Evolutionary conservation across 1,140 invertebrate species (phyloP).

Genomic region (Cheumatopsyche charites): DNA sequence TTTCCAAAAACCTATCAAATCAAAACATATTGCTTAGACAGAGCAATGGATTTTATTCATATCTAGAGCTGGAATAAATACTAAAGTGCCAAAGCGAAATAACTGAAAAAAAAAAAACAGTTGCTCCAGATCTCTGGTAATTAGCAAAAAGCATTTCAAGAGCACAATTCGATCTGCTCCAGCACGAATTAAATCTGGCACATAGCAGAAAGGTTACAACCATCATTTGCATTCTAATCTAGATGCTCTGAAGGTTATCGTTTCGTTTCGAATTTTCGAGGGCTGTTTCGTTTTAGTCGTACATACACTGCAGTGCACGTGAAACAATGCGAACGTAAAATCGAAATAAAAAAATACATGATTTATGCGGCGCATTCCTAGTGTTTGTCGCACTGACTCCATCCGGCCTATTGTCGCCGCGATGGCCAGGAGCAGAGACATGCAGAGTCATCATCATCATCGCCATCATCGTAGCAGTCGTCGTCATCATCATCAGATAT

Average conservation of each 20-base stretch:
- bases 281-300: background rate
- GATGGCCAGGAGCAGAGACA: conserved; percentile 34
- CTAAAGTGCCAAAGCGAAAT: too few species aligned
- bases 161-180: background rate
- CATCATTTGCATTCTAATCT: conserved; percentile 36
- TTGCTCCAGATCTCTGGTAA: too few species aligned
- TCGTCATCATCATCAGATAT: conserved; percentile 29
- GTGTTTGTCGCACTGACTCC: conserved; percentile 24
- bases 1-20: conserved; percentile 27
- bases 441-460: conserved; percentile 9
- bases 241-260: conserved; percentile 35
- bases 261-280: conserved; percentile 20
- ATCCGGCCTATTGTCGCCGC: conserved; percentile 42
- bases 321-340: conserved; percentile 24
- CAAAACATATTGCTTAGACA: too few species aligned
- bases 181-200: conserved; percentile 14
- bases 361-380: conserved; percentile 19
- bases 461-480: background rate
- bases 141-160: too few species aligned
- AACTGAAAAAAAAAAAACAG: background rate
- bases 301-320: conserved; percentile 23
- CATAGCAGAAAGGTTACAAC: conserved; percentile 3
- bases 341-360: conserved; percentile 12
- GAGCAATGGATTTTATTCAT: too few species aligned
- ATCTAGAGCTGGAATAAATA: too few species aligned